Conservation (phyloP, 2,888 invertebrate genomes). For the Rhimphoctona megacephalus region DNA sequence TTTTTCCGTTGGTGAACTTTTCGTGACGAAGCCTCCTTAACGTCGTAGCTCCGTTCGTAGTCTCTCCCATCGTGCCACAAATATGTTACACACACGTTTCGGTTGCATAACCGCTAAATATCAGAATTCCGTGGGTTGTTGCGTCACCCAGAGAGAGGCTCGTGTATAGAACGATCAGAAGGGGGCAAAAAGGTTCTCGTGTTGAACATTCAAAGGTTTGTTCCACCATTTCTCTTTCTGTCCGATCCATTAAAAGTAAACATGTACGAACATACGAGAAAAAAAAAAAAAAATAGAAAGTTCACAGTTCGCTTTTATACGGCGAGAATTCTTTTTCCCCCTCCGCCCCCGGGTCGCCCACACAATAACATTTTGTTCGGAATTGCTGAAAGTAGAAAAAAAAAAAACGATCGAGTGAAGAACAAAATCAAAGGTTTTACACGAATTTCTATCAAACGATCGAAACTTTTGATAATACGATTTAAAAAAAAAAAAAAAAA, state of each 20-base stretch:
- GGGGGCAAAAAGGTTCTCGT: constrained; percentile 14
- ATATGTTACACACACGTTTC: constrained; percentile 4
- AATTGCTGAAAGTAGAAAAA: background rate
- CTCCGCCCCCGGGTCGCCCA: background rate
- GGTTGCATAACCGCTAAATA: constrained; percentile 43
- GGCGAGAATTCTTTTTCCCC: background rate
- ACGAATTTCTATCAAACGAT: background rate
- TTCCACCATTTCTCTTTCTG: constrained; percentile 31
- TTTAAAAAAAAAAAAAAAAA: background rate
- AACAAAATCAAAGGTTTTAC: no score
- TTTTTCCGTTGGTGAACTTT: no score
- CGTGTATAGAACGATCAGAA: constrained; percentile 22
- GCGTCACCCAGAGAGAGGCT: constrained; percentile 17
- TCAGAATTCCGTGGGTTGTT: constrained; percentile 39
- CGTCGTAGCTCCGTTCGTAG: no score
- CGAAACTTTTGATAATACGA: background rate
- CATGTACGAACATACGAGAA: background rate
- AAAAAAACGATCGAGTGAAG: background rate
- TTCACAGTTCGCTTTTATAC: constrained; percentile 1
- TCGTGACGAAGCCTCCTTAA: no score
- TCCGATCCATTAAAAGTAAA: constrained; percentile 17
- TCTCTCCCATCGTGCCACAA: background rate
- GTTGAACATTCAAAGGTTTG: constrained; percentile 12
- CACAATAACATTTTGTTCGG: constrained; percentile 4
- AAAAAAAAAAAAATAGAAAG: constrained; percentile 1